These are phyloP conservation scores for Hypolimnas misippus DNA, from an alignment of 2,888 invertebrate genomes.

Conservation along the genomic window DNA sequence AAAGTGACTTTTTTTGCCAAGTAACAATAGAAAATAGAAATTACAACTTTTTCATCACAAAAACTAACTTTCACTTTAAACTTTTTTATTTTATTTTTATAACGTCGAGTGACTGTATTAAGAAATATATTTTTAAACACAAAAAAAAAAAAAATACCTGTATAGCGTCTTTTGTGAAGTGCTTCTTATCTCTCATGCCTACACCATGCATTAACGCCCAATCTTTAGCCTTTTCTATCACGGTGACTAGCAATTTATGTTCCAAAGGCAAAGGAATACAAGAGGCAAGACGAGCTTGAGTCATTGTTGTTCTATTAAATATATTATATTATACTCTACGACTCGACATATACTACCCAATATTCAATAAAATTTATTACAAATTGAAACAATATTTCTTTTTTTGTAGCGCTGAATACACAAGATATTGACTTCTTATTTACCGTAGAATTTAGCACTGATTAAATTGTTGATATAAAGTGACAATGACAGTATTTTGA, in stretches of 20 bases:
- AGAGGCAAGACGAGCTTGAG: slow-evolving; percentile 79
- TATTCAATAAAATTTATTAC: background rate
- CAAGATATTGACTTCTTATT: background rate
- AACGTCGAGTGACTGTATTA: no score
- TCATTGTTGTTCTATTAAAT: slow-evolving; percentile 55
- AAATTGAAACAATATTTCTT: background rate
- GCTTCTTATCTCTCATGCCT: slow-evolving; percentile 88
- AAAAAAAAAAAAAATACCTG: slow-evolving; percentile 64
- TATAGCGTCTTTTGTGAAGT: slow-evolving; percentile 87
- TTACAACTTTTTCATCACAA: background rate
- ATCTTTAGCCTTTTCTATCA: slow-evolving; percentile 90
- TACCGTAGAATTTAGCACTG: slow-evolving; percentile 2
- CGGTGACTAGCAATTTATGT: slow-evolving; percentile 84
- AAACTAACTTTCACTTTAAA: background rate
- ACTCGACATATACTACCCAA: background rate
- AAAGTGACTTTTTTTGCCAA: background rate
- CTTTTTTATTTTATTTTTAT: background rate
- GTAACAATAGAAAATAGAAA: background rate
- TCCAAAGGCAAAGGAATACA: slow-evolving; percentile 87
- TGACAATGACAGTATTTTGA: background rate
- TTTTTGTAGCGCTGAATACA: no score
- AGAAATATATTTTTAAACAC: no score
- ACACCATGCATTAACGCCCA: slow-evolving; percentile 94
- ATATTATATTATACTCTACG: background rate
- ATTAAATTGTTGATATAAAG: background rate